phyloP scores from a whole-genome alignment of 1,140 invertebrate genomes.

The Procambarus virginalis region DNA sequence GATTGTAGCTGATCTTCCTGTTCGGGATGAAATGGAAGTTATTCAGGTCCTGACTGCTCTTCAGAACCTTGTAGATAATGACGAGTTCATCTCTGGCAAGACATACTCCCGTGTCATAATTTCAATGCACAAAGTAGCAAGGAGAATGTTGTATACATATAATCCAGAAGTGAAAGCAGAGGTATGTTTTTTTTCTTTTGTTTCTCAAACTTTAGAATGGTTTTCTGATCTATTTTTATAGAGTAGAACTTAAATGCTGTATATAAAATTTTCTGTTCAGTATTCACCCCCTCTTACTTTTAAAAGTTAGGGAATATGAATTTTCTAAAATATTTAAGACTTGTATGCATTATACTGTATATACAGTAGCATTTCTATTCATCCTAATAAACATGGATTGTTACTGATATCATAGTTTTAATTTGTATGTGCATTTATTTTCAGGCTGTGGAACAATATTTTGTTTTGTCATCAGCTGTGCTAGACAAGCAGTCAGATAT shows the following conservation, averaged over 20 bases:
- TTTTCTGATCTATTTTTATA: neutral
- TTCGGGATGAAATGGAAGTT: slow-evolving; percentile 67
- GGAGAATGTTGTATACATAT: slow-evolving; percentile 54
- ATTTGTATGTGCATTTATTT: neutral
- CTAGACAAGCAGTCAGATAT: slow-evolving; percentile 63
- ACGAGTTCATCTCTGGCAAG: slow-evolving; percentile 62
- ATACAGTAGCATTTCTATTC: neutral
- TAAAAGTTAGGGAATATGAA: no score
- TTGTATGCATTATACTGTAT: neutral
- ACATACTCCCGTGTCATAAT: slow-evolving; percentile 52
- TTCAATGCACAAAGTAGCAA: slow-evolving; percentile 45
- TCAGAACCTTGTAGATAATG: slow-evolving; percentile 35
- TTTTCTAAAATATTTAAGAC: no score
- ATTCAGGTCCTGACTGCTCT: slow-evolving; percentile 63
- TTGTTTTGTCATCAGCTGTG: slow-evolving; percentile 58
- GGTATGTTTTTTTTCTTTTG: slow-evolving; percentile 27
- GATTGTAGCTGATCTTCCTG: slow-evolving; percentile 36
- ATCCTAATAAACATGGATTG: neutral
- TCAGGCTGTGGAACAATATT: slow-evolving; percentile 65
- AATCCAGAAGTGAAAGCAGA: slow-evolving; percentile 53
- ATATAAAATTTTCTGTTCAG: no score
- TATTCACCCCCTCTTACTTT: no score
- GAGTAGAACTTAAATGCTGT: neutral
- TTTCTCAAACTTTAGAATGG: no score
- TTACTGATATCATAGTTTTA: neutral